Percentiles rank a stretch among this genome's conserved stretches.
phyloP scores from a whole-genome alignment of 2,797 vertebrate genomes.

The Coracias cyanogaster region DNA sequence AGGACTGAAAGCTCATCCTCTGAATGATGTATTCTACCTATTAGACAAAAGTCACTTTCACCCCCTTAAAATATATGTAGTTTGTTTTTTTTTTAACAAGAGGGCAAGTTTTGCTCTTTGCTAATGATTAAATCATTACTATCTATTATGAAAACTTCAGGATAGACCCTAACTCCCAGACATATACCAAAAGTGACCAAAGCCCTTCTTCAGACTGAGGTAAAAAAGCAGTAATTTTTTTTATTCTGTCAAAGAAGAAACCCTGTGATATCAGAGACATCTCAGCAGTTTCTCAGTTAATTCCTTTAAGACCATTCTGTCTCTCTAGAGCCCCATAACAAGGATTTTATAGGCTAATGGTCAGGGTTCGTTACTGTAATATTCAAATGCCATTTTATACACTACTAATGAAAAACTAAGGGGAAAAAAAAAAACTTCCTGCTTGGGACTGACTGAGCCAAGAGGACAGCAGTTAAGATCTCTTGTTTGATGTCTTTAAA shows the following conservation, averaged over 20 bases:
- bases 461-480: background rate
- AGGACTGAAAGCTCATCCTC: background rate
- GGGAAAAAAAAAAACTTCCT: background rate
- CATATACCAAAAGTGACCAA: background rate
- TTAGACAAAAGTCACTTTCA: background rate
- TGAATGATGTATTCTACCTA: background rate
- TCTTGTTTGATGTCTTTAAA: background rate
- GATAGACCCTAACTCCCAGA: background rate
- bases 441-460: background rate
- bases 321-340: background rate
- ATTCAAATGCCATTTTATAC: background rate
- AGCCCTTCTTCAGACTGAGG: background rate
- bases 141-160: background rate
- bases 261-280: background rate
- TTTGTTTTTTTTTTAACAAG: too few relatives aligned
- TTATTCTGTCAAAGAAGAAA: background rate
- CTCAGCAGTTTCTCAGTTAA: background rate
- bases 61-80: background rate
- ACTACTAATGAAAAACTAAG: background rate
- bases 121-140: background rate
- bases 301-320: background rate
- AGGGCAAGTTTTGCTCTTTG: background rate
- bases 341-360: background rate
- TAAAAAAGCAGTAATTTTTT: background rate
- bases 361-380: background rate